Conservation (phyloP, 2,113 vertebrate genomes). For the Epinephelus cyanopodus region DNA sequence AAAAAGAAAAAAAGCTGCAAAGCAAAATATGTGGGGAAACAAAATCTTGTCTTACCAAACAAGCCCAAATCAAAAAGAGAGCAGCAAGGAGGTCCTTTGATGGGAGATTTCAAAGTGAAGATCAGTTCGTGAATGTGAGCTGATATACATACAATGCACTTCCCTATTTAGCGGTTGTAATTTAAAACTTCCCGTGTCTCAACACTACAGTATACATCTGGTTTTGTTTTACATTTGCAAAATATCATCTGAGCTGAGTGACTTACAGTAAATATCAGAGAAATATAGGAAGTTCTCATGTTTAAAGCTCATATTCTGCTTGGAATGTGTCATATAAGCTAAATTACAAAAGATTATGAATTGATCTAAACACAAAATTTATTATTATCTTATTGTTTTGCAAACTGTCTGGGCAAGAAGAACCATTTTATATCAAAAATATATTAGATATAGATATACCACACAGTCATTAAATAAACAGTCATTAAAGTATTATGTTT, state of each 20-base stretch:
- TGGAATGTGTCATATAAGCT: too few relatives aligned
- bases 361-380: too few relatives aligned
- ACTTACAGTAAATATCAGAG: neutral
- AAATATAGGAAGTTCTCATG: neutral
- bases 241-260: neutral
- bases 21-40: neutral
- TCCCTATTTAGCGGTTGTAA: neutral
- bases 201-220: neutral
- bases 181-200: neutral
- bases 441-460: too few relatives aligned
- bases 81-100: too few relatives aligned
- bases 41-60: neutral
- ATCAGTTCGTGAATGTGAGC: neutral
- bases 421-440: too few relatives aligned
- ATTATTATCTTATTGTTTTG: too few relatives aligned
- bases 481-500: too few relatives aligned
- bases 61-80: neutral
- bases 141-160: neutral
- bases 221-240: neutral
- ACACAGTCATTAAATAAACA: too few relatives aligned
- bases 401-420: too few relatives aligned
- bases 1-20: neutral
- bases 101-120: too few relatives aligned
- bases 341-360: too few relatives aligned
- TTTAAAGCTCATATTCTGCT: neutral